Conservation (phyloP, 2,888 invertebrate genomes). For the Apeira syringaria region DNA sequence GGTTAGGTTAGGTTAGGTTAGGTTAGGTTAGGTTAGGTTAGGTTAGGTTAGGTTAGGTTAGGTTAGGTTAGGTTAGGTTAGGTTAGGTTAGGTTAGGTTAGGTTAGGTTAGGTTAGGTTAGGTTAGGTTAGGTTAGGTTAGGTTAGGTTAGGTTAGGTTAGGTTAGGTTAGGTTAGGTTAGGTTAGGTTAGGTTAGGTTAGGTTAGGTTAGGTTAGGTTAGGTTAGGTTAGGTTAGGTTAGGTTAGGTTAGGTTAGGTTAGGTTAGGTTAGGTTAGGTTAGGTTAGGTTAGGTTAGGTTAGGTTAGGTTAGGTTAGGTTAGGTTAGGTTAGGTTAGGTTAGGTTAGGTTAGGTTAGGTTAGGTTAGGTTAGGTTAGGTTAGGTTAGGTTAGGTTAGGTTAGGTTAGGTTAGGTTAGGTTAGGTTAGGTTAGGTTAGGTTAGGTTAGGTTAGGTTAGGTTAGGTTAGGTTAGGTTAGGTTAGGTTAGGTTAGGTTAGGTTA, state of each 20-base stretch:
- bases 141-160: constrained; percentile 7
- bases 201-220: constrained; percentile 8
- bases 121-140: constrained; percentile 7
- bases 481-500: constrained; percentile 7
- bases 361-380: constrained; percentile 8
- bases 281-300: constrained; percentile 8
- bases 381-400: constrained; percentile 8
- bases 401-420: constrained; percentile 8
- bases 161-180: constrained; percentile 8
- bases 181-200: constrained; percentile 8
- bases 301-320: constrained; percentile 8
- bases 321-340: constrained; percentile 8
- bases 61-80: constrained; percentile 4
- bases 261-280: constrained; percentile 8
- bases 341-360: constrained; percentile 8
- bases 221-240: constrained; percentile 8
- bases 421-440: constrained; percentile 9
- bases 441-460: constrained; percentile 4
- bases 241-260: constrained; percentile 8
- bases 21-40: no score
- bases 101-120: constrained; percentile 7
- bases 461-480: constrained; percentile 9
- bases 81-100: constrained; percentile 3
- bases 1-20: no score
- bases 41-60: constrained; percentile 3